Base-by-base conservation (phyloP, 2,888 invertebrate species). In the Smittia sp. region DNA sequence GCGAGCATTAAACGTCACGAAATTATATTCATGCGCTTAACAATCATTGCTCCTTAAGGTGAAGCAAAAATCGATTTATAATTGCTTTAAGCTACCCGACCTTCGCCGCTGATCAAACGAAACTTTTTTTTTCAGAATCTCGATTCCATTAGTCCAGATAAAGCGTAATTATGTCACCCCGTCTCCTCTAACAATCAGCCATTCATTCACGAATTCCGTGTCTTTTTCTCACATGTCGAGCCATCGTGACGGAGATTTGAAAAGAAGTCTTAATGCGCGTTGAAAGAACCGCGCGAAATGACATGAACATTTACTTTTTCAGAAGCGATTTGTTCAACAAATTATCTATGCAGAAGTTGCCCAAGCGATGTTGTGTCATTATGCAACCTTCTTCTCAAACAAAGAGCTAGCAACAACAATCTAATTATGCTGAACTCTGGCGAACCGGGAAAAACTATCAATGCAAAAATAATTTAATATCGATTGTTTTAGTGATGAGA, bases 211-310 rank as follows among this genome's bases (percentile, higher is more conserved):
- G 13, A 46, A 46, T 3, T 15, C 46, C 46, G 2, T 46, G 46
- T 15, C 15, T 3, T 32, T 32, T 32, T 32, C 32, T 32, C 32
- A 32, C 32, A 32, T 32, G 32, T 46, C 46, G 11, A 6, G 15
- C 11, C 11, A 15, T 46, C 46, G 46, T 46, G 46, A 46, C 46
- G 46, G 11, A 32, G 32, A 32, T 3, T 46, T 46, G 13, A 15
- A 46, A 46, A 46, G 46, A 46, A 46, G 46, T 46, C 46, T 46
- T 46, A 46, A 46, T 46, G 46, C 46, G 46, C 46, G 11, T 46
- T 15, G 46, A 46, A 46, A 46, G 15, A 13, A n/a, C 46, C 46
- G 15, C 46, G 46, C 46, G 46, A 46, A 46, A 15, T 15, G 46
- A 46, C 46, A 13, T n/a, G 46, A 46, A 46, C n/a, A 46, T 46